These are phyloP conservation scores for Drosophila imparisetae DNA, from an alignment of 2,888 invertebrate species.

Conservation along the genomic window DNA sequence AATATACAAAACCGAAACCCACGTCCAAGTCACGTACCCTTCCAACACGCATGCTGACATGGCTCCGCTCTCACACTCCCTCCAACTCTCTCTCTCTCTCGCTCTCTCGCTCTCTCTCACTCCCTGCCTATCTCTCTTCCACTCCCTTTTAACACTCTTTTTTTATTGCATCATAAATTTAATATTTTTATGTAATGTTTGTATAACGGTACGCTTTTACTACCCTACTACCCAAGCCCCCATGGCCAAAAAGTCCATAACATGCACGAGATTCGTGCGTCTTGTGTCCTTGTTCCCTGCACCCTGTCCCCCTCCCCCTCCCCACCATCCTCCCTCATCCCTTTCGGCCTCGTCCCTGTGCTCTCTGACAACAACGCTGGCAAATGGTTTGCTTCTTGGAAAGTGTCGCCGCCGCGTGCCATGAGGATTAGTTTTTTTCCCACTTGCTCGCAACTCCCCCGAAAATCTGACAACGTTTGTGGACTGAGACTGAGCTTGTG, in stretches of 20 bases:
- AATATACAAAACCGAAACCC: slow-evolving; percentile 20
- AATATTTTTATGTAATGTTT: slow-evolving; percentile 81
- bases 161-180: slow-evolving; percentile 80
- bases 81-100: slow-evolving; percentile 4
- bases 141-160: slow-evolving; percentile 71
- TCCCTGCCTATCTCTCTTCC: not conserved
- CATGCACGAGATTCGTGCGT: slow-evolving; percentile 57
- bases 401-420: slow-evolving; percentile 77
- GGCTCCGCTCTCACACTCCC: slow-evolving; percentile 1
- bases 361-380: slow-evolving; percentile 24
- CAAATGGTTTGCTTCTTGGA: slow-evolving; percentile 68
- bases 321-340: not conserved
- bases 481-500: slow-evolving; percentile 3
- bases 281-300: slow-evolving; percentile 41
- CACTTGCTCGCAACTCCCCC: slow-evolving; percentile 6
- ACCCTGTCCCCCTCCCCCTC: not conserved
- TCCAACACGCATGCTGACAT: slow-evolving; percentile 62
- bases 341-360: slow-evolving; percentile 2
- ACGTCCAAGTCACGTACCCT: slow-evolving; percentile 60
- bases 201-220: slow-evolving; percentile 79
- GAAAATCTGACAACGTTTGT: slow-evolving; percentile 58
- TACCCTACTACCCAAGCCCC: slow-evolving; percentile 47
- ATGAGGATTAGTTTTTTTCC: slow-evolving; percentile 57
- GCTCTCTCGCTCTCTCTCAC: not conserved
- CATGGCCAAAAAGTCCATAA: slow-evolving; percentile 55